Percentiles rank a stretch among this genome's conserved stretches.
Conservation (phyloP, 2,113 vertebrate genomes). For the Alligator sinensis region DNA sequence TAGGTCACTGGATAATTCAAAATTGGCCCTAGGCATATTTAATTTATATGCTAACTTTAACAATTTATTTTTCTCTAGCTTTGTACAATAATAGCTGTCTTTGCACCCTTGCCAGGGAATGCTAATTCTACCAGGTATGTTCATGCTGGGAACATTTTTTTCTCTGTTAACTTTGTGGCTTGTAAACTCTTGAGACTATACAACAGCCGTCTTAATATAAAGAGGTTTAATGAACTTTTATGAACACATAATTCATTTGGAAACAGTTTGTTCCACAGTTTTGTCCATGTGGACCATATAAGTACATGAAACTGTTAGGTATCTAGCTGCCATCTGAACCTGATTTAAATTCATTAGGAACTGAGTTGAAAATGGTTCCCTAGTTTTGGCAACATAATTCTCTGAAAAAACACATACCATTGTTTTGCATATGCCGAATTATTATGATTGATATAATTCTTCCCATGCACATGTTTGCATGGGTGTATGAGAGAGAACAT, state of each 20-base stretch:
- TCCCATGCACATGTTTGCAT: neutral
- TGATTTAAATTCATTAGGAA: neutral
- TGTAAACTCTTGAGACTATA: neutral
- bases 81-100: neutral
- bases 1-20: neutral
- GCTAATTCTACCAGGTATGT: neutral
- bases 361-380: neutral
- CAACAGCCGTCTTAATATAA: neutral
- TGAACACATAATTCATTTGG: neutral
- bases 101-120: neutral
- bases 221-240: neutral
- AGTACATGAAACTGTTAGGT: neutral
- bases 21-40: neutral
- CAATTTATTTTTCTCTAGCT: neutral
- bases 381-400: neutral
- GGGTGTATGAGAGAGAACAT: neutral
- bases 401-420: neutral
- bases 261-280: slow-evolving; percentile 2
- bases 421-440: neutral
- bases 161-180: neutral
- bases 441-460: neutral
- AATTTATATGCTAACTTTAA: neutral
- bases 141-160: neutral
- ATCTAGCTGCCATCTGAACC: neutral
- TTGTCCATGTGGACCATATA: neutral